Base-by-base conservation (phyloP, 2,797 vertebrate species). In the Pangasius krempfi region DNA sequence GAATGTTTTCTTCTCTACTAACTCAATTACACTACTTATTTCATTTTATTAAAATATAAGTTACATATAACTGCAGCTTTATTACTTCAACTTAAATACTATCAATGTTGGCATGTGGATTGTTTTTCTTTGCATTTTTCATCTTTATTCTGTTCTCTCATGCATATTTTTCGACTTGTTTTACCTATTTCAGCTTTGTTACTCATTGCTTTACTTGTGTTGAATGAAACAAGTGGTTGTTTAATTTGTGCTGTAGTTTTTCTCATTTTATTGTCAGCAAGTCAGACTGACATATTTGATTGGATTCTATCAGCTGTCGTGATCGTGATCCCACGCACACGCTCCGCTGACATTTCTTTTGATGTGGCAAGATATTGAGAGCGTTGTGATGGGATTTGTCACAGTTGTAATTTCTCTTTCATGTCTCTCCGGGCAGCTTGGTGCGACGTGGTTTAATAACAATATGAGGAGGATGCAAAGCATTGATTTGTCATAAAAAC, bases 351-450 rank as follows among this genome's bases (percentile, higher is more conserved):
- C 90, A 92, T 91, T 81, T 91, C 86, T 52, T 91, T 90, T 92
- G 86, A 92, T 85, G 86, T 62, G 5, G 40, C 7, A 10, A 85
- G 68, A 73, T 75, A 50, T 73, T 86, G 76, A 72, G 58, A 86
- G 85, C 66, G 85, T 89, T 89, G 89, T 87, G 85, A 79, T 2
- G 68, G 58, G 89, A 87, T 90, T 92, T 91, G 90, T 90, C 91
- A 92, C 78, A 88, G 79, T 92, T 75, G 83, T 90, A 88, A 90
- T 90, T 91, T 89, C 86, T 88, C 90, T 92, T 90, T 92, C 88
- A 91, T 87, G 89, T 88, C 86, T 87, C 80, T 62, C 62, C 58
- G 80, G 88, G 86, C 89, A 87, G 78, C 91, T 78, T 25, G 81
- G 83, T 80, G 58, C 56, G 40, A 87, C 52, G 12, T 10, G 30